Conservation (phyloP, 2,888 invertebrate species). For the Mesorhabditis belari region DNA sequence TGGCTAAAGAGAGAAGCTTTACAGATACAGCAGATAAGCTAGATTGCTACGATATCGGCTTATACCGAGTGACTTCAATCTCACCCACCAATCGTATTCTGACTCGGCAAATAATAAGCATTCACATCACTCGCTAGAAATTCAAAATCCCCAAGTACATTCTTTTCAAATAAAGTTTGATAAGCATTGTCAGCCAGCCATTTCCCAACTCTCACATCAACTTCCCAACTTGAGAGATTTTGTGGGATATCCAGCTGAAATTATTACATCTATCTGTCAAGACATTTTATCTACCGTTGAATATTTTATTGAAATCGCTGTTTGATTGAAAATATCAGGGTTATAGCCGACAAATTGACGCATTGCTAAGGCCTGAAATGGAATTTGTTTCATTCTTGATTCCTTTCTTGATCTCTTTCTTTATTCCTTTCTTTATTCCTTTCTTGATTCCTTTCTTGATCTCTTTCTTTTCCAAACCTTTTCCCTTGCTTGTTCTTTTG, state of each 20-base stretch:
- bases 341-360: neutral
- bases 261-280: too few relatives aligned
- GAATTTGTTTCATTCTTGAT: too few relatives aligned
- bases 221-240: neutral
- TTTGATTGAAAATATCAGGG: neutral
- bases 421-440: too few relatives aligned
- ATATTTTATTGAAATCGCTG: neutral
- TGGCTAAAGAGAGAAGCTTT: conserved; percentile 8
- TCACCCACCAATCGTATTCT: conserved; percentile 9
- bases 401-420: too few relatives aligned
- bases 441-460: too few relatives aligned
- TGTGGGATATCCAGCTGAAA: neutral
- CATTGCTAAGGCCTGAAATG: neutral
- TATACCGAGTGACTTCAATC: too few relatives aligned
- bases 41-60: too few relatives aligned
- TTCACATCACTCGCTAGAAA: conserved; percentile 3
- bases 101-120: conserved; percentile 10
- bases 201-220: conserved; percentile 1
- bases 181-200: neutral
- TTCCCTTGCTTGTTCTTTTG: conserved; percentile 3
- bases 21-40: too few relatives aligned
- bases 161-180: conserved; percentile 1
- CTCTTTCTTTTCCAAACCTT: conserved; percentile 1
- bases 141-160: conserved; percentile 5
- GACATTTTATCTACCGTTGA: neutral